phyloP scores from a whole-genome alignment of 2,113 vertebrate genomes.

The Oreochromis aureus region DNA sequence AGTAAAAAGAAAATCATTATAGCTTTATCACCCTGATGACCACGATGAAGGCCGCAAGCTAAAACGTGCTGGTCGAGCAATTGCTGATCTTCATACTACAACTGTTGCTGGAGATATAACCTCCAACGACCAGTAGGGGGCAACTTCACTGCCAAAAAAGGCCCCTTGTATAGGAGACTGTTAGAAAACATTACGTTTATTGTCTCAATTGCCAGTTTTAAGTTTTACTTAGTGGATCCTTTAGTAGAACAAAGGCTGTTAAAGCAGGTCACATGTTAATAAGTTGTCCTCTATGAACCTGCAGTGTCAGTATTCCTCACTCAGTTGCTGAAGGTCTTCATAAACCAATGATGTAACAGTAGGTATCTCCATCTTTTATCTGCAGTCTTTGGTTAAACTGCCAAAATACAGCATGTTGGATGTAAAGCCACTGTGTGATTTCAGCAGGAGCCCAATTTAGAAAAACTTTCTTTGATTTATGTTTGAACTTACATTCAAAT shows the following conservation, averaged over 20 bases:
- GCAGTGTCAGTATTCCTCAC: neutral
- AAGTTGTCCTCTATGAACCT: neutral
- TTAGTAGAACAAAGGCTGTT: neutral
- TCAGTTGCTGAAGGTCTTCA: neutral
- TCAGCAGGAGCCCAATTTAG: rapidly evolving
- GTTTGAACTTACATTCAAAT: neutral
- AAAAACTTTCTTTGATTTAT: neutral
- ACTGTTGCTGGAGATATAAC: neutral
- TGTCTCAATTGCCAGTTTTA: rapidly evolving
- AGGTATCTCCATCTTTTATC: neutral
- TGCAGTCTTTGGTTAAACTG: neutral
- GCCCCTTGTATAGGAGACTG: neutral
- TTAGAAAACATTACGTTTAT: neutral
- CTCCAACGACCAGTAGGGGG: rapidly evolving
- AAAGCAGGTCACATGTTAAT: neutral
- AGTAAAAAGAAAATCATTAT: neutral
- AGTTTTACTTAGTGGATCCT: neutral
- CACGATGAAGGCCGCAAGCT: neutral
- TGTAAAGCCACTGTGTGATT: neutral
- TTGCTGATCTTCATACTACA: neutral
- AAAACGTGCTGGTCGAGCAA: rapidly evolving
- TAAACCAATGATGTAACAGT: neutral
- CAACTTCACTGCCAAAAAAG: neutral
- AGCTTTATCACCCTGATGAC: neutral
- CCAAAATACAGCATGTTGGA: neutral